These are phyloP conservation scores for Pelagia noctiluca DNA, from an alignment of 30 jellyfish, hydroid and myxozoan genomes.

Conservation along the genomic window DNA sequence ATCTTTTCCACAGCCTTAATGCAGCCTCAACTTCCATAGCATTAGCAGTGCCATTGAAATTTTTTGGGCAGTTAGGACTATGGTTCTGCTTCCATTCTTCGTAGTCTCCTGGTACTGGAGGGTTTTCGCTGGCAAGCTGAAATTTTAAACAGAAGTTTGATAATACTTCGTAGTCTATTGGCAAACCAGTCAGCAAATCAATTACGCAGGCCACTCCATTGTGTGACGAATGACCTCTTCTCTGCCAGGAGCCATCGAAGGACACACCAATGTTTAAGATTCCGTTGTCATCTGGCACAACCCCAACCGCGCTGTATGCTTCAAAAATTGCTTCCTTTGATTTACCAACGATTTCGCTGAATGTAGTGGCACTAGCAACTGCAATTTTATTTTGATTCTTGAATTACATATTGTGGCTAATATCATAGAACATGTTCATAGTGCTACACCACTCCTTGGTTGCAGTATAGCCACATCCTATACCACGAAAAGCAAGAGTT, in stretches of 20 bases:
- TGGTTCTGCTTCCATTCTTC: background rate
- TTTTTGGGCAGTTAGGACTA: background rate
- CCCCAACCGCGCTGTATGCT: constrained; percentile 12
- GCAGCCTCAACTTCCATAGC: constrained; percentile 49
- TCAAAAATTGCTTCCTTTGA: constrained; percentile 11
- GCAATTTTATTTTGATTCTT: constrained; percentile 5
- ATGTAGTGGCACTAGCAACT: constrained; percentile 1
- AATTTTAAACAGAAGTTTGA: constrained; percentile 3
- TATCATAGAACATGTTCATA: constrained; percentile 39
- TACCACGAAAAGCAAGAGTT: constrained; percentile 25
- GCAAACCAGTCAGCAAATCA: constrained; percentile 60
- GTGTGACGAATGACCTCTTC: constrained; percentile 64
- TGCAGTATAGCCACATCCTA: constrained; percentile 63
- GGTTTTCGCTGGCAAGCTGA: background rate
- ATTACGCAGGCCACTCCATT: constrained; percentile 63
- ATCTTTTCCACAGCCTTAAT: constrained; percentile 8
- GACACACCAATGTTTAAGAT: constrained; percentile 40
- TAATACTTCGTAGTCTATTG: constrained; percentile 7
- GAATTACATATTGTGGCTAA: constrained; percentile 14
- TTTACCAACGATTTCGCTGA: background rate
- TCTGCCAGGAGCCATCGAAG: constrained; percentile 63
- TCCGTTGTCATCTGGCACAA: constrained; percentile 7
- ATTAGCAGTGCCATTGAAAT: constrained; percentile 7
- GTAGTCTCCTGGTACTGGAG: background rate
- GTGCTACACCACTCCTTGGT: constrained; percentile 53